Conservation (phyloP, 1,140 invertebrate genomes). For the Diabrotica virgifera region DNA sequence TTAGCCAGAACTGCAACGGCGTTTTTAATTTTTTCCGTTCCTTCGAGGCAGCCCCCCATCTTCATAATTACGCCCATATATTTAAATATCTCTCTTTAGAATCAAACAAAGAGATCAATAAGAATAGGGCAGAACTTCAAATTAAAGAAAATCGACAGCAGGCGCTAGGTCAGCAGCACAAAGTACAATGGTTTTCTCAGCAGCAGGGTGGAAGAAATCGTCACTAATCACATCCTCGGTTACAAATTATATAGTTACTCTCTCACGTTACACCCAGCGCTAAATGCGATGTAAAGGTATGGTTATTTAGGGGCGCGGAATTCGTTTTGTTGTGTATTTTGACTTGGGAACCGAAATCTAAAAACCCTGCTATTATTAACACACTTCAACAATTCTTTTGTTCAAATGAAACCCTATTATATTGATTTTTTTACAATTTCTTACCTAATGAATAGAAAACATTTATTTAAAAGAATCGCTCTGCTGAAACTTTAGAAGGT, state of each 20-base stretch:
- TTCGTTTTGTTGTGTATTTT: slow-evolving; percentile 12
- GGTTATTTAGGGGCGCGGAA: slow-evolving; percentile 24
- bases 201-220: background rate
- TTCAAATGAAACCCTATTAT: background rate
- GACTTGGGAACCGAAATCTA: slow-evolving; percentile 19
- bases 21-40: no score
- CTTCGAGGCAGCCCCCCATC: background rate
- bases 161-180: slow-evolving; percentile 1
- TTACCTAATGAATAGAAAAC: slow-evolving; percentile 1
- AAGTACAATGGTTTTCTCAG: slow-evolving; percentile 1
- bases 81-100: slow-evolving; percentile 3
- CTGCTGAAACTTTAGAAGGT: background rate
- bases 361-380: slow-evolving; percentile 19
- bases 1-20: no score
- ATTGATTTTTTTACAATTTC: slow-evolving; percentile 1
- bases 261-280: slow-evolving; percentile 19
- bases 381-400: slow-evolving; percentile 14
- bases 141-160: slow-evolving; percentile 2
- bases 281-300: slow-evolving; percentile 19
- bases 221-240: slow-evolving; percentile 24
- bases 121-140: background rate
- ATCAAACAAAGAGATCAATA: background rate
- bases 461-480: slow-evolving; percentile 1
- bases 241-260: slow-evolving; percentile 23
- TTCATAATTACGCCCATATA: background rate